A percentile compares a stretch with the other conserved stretches of the same genome.
These are phyloP conservation scores for Nothoprocta perdicaria DNA, from an alignment of 2,113 vertebrate genomes.

Conservation along the genomic window DNA sequence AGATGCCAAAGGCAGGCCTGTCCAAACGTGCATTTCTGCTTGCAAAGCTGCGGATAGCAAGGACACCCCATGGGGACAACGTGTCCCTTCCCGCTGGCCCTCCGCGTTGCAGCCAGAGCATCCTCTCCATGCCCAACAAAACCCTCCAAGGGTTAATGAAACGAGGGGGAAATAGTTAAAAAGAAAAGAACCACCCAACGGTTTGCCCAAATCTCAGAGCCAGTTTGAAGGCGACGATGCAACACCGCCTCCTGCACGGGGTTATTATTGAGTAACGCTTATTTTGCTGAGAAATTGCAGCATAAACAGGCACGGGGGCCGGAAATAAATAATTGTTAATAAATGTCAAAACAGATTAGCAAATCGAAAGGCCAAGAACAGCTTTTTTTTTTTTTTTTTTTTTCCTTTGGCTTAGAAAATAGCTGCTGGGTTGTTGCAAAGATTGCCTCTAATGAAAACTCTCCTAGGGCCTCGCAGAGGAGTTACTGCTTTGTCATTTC, in stretches of 20 bases:
- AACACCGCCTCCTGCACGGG: no score
- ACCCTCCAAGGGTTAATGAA: neutral
- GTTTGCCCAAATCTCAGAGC: neutral
- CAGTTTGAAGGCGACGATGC: neutral
- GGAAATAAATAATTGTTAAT: constrained; percentile 46
- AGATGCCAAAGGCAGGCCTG: neutral
- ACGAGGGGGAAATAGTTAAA: no score
- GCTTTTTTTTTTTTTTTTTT: neutral
- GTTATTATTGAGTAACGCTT: constrained; percentile 51
- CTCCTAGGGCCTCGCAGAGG: neutral
- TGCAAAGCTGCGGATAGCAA: neutral
- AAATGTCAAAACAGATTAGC: constrained; percentile 34
- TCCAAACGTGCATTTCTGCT: neutral
- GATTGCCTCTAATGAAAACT: neutral
- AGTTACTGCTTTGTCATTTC: constrained; percentile 33
- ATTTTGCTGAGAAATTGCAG: constrained; percentile 40
- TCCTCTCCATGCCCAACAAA: neutral
- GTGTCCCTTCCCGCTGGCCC: no score
- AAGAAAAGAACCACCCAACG: no score
- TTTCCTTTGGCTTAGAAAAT: neutral
- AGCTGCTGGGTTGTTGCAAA: neutral
- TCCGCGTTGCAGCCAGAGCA: no score
- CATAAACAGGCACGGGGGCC: constrained; percentile 25
- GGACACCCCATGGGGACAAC: neutral
- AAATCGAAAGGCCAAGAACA: neutral